Evolutionary conservation across 2,797 vertebrate species (phyloP).

Genomic region (Tokudaia tokunoshimensis): DNA sequence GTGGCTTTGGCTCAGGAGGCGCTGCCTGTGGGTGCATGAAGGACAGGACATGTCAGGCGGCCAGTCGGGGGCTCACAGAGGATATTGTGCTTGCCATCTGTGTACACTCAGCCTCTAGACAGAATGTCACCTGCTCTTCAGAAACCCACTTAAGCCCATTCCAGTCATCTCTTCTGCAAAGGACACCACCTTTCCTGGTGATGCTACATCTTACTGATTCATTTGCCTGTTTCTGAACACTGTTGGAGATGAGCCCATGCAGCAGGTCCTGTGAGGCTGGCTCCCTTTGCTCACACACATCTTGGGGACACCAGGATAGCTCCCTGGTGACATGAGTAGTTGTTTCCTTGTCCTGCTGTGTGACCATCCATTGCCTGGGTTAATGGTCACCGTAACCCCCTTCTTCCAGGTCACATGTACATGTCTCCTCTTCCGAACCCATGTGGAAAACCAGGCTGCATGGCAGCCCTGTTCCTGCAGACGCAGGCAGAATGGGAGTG

Average conservation of each 20-base stretch:
- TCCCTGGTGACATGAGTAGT: background rate
- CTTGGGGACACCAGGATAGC: background rate
- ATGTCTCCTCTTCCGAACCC: background rate
- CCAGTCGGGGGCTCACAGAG: background rate
- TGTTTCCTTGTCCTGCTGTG: accelerated
- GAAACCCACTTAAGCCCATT: background rate
- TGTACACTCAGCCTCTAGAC: background rate
- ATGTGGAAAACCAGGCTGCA: background rate
- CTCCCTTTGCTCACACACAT: background rate
- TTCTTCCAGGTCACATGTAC: background rate
- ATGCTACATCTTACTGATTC: no score
- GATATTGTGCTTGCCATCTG: background rate
- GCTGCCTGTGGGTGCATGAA: no score
- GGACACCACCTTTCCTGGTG: background rate
- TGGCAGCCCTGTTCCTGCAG: background rate
- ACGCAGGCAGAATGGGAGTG: background rate
- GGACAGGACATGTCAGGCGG: background rate
- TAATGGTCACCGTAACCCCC: background rate
- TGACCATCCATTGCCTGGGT: accelerated
- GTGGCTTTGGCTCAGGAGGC: background rate
- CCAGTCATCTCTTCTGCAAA: background rate
- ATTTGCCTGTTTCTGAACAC: background rate
- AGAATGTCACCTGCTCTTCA: background rate
- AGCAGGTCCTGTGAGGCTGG: accelerated
- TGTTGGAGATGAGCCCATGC: accelerated